Evolutionary conservation across 2,113 vertebrate genomes (phyloP), one percentile per base, ranked within the genome.

Genomic region (human): DNA sequence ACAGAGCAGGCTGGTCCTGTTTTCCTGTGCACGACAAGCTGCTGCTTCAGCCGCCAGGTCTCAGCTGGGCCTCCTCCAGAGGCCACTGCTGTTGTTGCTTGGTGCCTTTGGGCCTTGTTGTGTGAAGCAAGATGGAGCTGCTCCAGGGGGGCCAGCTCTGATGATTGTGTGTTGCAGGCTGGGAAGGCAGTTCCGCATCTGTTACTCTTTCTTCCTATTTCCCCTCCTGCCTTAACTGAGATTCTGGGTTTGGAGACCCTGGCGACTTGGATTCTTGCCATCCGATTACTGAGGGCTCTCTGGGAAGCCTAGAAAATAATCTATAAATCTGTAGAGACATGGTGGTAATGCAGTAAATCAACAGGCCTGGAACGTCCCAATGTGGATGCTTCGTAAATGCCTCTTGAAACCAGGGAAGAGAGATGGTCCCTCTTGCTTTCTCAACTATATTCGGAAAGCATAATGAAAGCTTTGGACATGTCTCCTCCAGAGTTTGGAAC

Each of bases 301-400:
- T 70, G 61, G 80, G 89, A 98, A 97, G 97, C 95, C 13, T 95
- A 70, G 96, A 89, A 97, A 98, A 98, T 98, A 95, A 97, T 92
- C 83, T 95, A 0, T 80, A 92, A 78, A 82, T 68, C 92, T 87
- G 8, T 45, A 79, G 97, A 96, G 96, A 40, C 89, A 93, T 95
- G 97, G 93, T 97, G 91, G 87, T 97, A 90, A 94, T 96, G 27
- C 43, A 93, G 61, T 89, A 95, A 94, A 97, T 97, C 97, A 86
- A 82, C 96, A 97, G 96, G 1, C 98, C 92, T 93, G 97, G 97
- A 81, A 88, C 64, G 93, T 93, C 89, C 82, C n/a, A 80, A 32
- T 81, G 43, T 90, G 96, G 97, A 93, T 95, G 94, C 97, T 97
- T 95, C 95, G 97, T 98, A 94, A 81, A 97, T 93, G 95, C 84